These are phyloP conservation scores for Rhadinocentrus ornatus DNA, from an alignment of 2,797 vertebrate genomes.

Conservation along the genomic window DNA sequence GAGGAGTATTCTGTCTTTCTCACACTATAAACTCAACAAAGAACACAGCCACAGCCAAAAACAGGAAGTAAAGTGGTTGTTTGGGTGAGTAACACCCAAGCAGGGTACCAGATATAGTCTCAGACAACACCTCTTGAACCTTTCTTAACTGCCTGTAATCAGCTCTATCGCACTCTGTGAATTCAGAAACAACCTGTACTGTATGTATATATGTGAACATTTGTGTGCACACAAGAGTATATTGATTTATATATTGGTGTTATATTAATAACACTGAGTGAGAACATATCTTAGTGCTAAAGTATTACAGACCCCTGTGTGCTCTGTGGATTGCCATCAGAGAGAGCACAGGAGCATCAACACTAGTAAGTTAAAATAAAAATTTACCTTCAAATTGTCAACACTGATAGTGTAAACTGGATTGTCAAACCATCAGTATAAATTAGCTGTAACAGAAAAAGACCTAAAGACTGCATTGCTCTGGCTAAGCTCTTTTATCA, in stretches of 20 bases:
- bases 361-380: slow-evolving; percentile 26
- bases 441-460: slow-evolving; percentile 40
- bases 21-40: slow-evolving; percentile 19
- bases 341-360: slow-evolving; percentile 51
- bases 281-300: slow-evolving; percentile 62
- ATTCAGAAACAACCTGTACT: slow-evolving; percentile 46
- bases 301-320: slow-evolving; percentile 47
- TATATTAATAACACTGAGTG: slow-evolving; percentile 37
- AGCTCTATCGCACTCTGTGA: slow-evolving; percentile 11
- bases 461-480: slow-evolving; percentile 51
- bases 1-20: slow-evolving; percentile 40
- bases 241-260: slow-evolving; percentile 68
- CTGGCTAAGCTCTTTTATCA: slow-evolving; percentile 54
- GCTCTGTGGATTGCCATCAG: slow-evolving; percentile 41
- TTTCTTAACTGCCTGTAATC: slow-evolving; percentile 48
- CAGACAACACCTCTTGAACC: slow-evolving; percentile 48
- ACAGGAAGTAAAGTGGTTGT: slow-evolving; percentile 61
- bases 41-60: slow-evolving; percentile 40
- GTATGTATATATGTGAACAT: slow-evolving; percentile 57
- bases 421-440: slow-evolving; percentile 47
- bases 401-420: slow-evolving; percentile 60
- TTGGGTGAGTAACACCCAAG: slow-evolving; percentile 41
- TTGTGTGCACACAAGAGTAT: slow-evolving; percentile 62
- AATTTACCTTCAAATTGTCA: slow-evolving; percentile 52
- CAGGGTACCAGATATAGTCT: slow-evolving; percentile 49